Conservation (phyloP, 1,140 invertebrate species). For the Aphelinus certus region DNA sequence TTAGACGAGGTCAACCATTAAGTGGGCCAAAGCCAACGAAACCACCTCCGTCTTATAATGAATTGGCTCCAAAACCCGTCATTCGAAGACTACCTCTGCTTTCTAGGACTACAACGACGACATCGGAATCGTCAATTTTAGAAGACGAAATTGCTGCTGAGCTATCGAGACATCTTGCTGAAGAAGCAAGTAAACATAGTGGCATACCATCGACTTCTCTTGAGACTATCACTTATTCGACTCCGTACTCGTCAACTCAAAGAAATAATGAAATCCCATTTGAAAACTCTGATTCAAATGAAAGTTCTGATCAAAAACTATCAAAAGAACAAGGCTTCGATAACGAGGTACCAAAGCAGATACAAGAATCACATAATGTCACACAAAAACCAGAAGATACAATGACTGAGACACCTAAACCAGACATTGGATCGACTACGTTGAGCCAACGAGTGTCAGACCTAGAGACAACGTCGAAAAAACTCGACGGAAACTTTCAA, state of each 20-base stretch:
- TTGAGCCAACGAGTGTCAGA: background rate
- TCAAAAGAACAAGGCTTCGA: conserved; percentile 5
- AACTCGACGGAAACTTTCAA: background rate
- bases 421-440: background rate
- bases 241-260: too few relatives aligned
- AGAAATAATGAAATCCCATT: background rate
- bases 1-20: conserved; percentile 53
- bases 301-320: background rate
- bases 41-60: conserved; percentile 56
- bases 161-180: background rate
- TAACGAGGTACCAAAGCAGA: conserved; percentile 20
- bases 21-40: conserved; percentile 58
- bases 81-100: conserved; percentile 55
- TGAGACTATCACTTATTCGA: too few relatives aligned
- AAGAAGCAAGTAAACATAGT: conserved; percentile 7
- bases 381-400: conserved; percentile 2
- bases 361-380: background rate
- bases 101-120: conserved; percentile 39
- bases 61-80: conserved; percentile 57
- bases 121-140: conserved; percentile 26
- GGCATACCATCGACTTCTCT: background rate
- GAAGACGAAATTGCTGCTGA: conserved; percentile 5
- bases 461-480: conserved; percentile 4
- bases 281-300: background rate
- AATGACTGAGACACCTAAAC: background rate